A percentile compares a stretch with the other conserved stretches of the same genome.
Conservation (phyloP, 1,140 invertebrate genomes). For the Paraescarpia echinospica region DNA sequence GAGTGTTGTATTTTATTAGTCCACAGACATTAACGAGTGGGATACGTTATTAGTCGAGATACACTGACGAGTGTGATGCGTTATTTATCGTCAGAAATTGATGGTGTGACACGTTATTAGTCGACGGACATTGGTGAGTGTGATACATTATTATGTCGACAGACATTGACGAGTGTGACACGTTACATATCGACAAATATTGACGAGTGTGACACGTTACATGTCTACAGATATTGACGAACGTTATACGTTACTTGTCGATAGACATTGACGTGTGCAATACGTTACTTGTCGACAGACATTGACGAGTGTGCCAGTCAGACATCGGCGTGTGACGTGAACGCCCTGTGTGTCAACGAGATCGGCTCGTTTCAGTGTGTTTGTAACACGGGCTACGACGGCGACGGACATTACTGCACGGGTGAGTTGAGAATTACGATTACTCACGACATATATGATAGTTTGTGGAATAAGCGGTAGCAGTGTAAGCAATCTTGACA, state of each 20-base stretch:
- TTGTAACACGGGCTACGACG: constrained; percentile 33
- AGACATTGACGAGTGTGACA: not conserved
- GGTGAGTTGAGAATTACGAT: not conserved
- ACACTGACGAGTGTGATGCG: not conserved
- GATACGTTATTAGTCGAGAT: too few species aligned
- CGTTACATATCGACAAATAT: not conserved
- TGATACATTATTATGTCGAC: not conserved
- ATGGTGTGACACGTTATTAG: too few species aligned
- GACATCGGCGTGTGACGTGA: constrained; percentile 28
- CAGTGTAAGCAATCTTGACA: too few species aligned
- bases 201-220: not conserved
- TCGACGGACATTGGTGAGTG: not conserved
- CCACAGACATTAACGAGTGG: not conserved
- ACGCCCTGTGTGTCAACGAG: constrained; percentile 37
- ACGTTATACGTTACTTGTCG: not conserved
- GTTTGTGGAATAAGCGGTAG: not conserved
- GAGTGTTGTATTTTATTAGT: too few species aligned
- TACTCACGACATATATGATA: not conserved
- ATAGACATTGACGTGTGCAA: not conserved
- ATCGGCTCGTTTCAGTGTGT: constrained; percentile 34
- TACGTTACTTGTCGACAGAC: constrained; percentile 27
- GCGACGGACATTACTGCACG: constrained; percentile 14
- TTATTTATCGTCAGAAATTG: not conserved
- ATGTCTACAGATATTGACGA: constrained; percentile 37
- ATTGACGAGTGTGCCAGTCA: constrained; percentile 36